Conservation (phyloP, 2,888 invertebrate species). For the Acanthosepion esculentum region DNA sequence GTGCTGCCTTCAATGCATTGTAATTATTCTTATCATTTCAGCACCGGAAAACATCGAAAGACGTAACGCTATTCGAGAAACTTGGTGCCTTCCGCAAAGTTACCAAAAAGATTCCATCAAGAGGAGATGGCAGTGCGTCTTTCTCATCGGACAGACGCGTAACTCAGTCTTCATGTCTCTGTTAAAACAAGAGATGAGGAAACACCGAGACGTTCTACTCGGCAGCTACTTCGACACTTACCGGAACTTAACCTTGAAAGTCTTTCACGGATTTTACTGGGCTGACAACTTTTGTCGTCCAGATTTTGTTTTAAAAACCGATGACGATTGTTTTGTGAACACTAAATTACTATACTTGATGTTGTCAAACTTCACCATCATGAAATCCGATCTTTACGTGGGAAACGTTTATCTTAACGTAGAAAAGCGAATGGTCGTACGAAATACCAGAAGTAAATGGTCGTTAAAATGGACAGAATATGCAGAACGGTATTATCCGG, state of each 20-base stretch:
- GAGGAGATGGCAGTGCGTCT: conserved; percentile 65
- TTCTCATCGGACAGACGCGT: conserved; percentile 63
- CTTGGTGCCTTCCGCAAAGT: conserved; percentile 62
- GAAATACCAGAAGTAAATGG: conserved; percentile 69
- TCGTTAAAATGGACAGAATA: conserved; percentile 65
- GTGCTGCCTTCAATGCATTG: conserved; percentile 40
- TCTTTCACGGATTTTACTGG: conserved; percentile 70
- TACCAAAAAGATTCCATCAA: conserved; percentile 51
- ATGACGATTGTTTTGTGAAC: conserved; percentile 73
- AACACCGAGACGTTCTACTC: conserved; percentile 64
- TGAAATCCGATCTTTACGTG: conserved; percentile 64
- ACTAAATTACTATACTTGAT: conserved; percentile 60
- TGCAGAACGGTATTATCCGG: conserved; percentile 64
- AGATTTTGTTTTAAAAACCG: conserved; percentile 69
- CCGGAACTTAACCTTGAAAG: conserved; percentile 70
- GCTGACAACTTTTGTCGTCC: conserved; percentile 58
- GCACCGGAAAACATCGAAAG: conserved; percentile 61
- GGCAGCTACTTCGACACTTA: conserved; percentile 72
- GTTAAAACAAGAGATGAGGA: conserved; percentile 57
- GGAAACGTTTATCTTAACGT: conserved; percentile 65
- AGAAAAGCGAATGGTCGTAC: conserved; percentile 63
- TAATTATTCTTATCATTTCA: conserved; percentile 65
- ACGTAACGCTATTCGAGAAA: conserved; percentile 62
- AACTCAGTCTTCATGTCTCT: conserved; percentile 49
- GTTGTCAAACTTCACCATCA: conserved; percentile 56